These are phyloP conservation scores for Platycnemis pennipes DNA, from an alignment of 2,888 invertebrate species.

Conservation along the genomic window DNA sequence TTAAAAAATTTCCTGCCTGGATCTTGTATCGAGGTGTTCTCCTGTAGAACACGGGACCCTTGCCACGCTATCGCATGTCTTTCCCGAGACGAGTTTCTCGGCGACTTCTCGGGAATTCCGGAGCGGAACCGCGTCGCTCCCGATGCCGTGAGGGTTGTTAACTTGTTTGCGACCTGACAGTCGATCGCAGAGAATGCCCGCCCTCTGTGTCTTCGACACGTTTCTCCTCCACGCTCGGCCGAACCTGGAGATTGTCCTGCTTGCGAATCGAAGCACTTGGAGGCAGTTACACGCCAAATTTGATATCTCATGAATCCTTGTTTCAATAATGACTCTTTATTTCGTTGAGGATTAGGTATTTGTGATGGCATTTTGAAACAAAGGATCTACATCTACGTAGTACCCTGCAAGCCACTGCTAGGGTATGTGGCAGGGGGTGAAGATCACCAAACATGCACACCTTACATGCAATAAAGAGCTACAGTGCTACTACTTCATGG, in stretches of 20 bases:
- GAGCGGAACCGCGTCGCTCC: neutral
- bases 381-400: too few relatives aligned
- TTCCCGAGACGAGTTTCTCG: too few relatives aligned
- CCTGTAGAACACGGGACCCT: neutral
- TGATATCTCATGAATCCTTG: neutral
- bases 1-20: neutral
- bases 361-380: too few relatives aligned
- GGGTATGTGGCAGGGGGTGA: too few relatives aligned
- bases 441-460: too few relatives aligned
- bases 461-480: too few relatives aligned
- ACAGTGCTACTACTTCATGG: too few relatives aligned
- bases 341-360: too few relatives aligned
- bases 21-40: neutral
- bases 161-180: neutral
- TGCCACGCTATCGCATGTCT: constrained; percentile 19
- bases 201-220: neutral
- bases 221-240: neutral
- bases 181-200: neutral
- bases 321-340: neutral
- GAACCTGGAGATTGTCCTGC: neutral
- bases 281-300: neutral
- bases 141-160: constrained; percentile 13
- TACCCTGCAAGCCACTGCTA: too few relatives aligned
- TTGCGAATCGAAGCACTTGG: neutral
- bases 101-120: neutral